A percentile compares a stretch with the other conserved stretches of the same genome.
phyloP scores from a whole-genome alignment of 2,888 invertebrate species.

The Steinernema hermaphroditum region DNA sequence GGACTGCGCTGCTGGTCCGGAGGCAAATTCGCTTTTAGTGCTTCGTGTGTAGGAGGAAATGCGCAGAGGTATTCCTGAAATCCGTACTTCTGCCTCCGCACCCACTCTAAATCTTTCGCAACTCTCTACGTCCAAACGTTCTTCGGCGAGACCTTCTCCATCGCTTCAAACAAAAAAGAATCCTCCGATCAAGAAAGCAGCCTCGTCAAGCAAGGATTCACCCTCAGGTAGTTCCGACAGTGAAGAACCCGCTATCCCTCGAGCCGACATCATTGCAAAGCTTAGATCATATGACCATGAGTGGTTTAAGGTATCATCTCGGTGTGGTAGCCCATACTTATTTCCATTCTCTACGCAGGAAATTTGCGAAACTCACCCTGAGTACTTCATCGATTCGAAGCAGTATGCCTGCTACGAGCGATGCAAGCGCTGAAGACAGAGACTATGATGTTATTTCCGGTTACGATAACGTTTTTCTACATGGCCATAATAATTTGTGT shows the following conservation, averaged over 20 bases:
- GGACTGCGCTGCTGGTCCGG: no score
- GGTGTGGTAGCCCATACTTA: no score
- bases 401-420: conserved; percentile 45
- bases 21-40: no score
- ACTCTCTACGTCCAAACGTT: background rate
- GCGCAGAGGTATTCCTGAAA: conserved; percentile 11
- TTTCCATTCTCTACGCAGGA: conserved; percentile 27
- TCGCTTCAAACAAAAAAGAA: background rate
- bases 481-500: background rate
- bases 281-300: background rate
- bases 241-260: background rate
- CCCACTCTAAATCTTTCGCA: conserved; percentile 18
- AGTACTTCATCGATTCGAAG: conserved; percentile 40
- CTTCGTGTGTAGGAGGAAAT: background rate
- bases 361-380: conserved; percentile 36
- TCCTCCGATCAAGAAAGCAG: background rate
- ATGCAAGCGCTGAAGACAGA: background rate
- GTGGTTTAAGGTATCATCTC: conserved; percentile 25
- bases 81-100: conserved; percentile 8
- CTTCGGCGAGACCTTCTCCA: background rate
- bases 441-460: background rate
- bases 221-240: conserved; percentile 16
- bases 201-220: conserved; percentile 9
- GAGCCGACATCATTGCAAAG: background rate
- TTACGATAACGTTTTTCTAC: background rate